These are phyloP conservation scores for Oryctes rhinoceros DNA, from an alignment of 1,140 invertebrate species.

Conservation along the genomic window DNA sequence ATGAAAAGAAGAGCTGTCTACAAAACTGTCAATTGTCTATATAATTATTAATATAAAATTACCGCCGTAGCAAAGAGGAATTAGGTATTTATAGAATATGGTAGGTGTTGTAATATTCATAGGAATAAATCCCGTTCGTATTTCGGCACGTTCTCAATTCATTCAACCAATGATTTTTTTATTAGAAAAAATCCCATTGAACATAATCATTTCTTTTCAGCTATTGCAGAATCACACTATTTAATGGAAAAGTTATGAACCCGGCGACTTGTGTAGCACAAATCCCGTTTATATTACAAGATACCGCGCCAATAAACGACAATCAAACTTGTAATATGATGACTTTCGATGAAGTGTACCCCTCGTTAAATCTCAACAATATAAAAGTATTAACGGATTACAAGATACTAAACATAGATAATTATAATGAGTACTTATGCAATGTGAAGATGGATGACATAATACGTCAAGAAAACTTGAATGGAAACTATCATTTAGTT, in stretches of 20 bases:
- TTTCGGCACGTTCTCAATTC: background rate
- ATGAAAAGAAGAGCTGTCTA: constrained; percentile 30
- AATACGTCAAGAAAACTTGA: background rate
- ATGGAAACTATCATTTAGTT: constrained; percentile 32
- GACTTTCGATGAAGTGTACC: constrained; percentile 21
- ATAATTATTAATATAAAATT: constrained; percentile 19
- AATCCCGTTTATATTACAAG: background rate
- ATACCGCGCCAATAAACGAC: background rate
- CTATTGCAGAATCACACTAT: background rate
- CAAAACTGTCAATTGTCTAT: constrained; percentile 29
- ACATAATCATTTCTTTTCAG: background rate
- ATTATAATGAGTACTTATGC: background rate
- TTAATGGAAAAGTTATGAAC: constrained; percentile 8
- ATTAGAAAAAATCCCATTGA: constrained; percentile 3
- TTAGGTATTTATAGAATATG: constrained; percentile 8
- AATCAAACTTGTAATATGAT: constrained; percentile 10
- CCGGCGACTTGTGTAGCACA: background rate
- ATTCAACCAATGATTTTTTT: background rate
- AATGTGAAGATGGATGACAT: constrained; percentile 3
- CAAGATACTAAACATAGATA: constrained; percentile 1
- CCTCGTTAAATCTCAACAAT: constrained; percentile 4
- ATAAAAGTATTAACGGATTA: constrained; percentile 19
- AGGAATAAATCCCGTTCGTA: background rate
- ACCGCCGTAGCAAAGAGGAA: background rate
- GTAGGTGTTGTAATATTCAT: background rate